Percentiles rank a stretch among this genome's conserved stretches.
These are phyloP conservation scores for Cosmopolites sordidus DNA, from an alignment of 2,888 invertebrate genomes.

Conservation along the genomic window DNA sequence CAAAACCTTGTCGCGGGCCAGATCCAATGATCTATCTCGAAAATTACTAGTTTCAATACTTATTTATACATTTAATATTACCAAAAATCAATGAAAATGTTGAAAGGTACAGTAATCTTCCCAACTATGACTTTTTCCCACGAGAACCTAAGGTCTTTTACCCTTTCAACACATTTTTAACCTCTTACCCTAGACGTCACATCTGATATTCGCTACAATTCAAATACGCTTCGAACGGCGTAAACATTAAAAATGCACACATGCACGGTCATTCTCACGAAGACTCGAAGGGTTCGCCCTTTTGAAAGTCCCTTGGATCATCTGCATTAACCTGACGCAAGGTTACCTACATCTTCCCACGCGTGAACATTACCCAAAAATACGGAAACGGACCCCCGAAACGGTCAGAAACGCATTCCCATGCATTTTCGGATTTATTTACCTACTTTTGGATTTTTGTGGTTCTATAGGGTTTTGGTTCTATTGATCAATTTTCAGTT, in stretches of 20 bases:
- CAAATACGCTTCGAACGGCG: neutral
- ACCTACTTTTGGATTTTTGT: neutral
- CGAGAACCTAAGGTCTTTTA: too few species aligned
- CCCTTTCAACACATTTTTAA: too few species aligned
- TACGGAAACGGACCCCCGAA: constrained; percentile 19
- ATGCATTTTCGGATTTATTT: neutral
- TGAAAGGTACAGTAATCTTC: too few species aligned
- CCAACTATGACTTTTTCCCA: too few species aligned
- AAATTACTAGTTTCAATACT: too few species aligned
- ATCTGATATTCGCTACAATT: neutral
- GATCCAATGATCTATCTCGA: too few species aligned
- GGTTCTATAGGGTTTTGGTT: neutral
- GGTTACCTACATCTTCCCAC: constrained; percentile 27
- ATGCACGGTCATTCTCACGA: constrained; percentile 8
- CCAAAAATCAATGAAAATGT: too few species aligned
- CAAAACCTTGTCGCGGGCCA: too few species aligned
- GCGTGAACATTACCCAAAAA: constrained; percentile 26
- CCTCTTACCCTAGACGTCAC: too few species aligned
- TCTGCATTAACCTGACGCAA: constrained; percentile 28
- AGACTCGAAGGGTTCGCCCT: constrained; percentile 14
- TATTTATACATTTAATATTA: too few species aligned
- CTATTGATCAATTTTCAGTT: too few species aligned
- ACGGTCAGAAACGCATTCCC: neutral
- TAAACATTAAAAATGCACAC: constrained; percentile 1
- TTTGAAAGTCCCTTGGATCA: constrained; percentile 18